phyloP scores from a whole-genome alignment of 1,140 invertebrate species.

The Drosophila seguyi region DNA sequence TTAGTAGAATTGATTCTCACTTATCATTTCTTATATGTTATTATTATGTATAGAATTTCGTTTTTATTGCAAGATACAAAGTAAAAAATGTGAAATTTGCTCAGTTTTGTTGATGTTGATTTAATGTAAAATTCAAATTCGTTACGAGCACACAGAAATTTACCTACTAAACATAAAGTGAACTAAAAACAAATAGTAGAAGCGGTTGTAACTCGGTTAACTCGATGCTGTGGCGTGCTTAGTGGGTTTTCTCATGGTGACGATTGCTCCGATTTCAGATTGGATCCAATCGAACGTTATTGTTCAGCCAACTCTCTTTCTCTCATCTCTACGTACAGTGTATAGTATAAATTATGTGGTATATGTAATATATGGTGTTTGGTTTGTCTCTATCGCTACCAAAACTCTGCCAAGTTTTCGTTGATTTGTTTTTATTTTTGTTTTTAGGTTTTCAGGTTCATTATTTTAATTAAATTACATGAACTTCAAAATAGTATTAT shows the following conservation, averaged over 20 bases:
- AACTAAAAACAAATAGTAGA: conserved; percentile 74
- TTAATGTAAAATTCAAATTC: conserved; percentile 79
- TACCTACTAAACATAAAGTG: conserved; percentile 83
- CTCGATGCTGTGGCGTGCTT: conserved; percentile 62
- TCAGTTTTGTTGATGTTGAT: conserved; percentile 74
- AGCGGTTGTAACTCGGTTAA: conserved; percentile 69
- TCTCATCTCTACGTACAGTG: conserved; percentile 43
- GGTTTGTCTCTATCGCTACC: conserved; percentile 30
- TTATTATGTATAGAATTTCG: conserved; percentile 72
- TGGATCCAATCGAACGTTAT: conserved; percentile 30
- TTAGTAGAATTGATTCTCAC: conserved; percentile 36
- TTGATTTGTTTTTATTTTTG: conserved; percentile 56
- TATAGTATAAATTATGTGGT: conserved; percentile 14
- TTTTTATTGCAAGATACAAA: conserved; percentile 82
- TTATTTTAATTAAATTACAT: conserved; percentile 84
- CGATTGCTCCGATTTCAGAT: conserved; percentile 32
- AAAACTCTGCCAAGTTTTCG: conserved; percentile 57
- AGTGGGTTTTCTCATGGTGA: conserved; percentile 40
- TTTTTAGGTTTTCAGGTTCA: conserved; percentile 75
- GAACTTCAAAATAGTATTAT: conserved; percentile 83
- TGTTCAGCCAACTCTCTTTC: conserved; percentile 65
- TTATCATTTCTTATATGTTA: conserved; percentile 55
- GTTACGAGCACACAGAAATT: conserved; percentile 83
- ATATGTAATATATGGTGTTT: background rate
- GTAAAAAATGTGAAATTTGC: conserved; percentile 81